Evolutionary conservation across 2,888 invertebrate genomes (phyloP), one percentile per base, ranked within the genome.

Genomic region (Acanthosepion pharaonis): DNA sequence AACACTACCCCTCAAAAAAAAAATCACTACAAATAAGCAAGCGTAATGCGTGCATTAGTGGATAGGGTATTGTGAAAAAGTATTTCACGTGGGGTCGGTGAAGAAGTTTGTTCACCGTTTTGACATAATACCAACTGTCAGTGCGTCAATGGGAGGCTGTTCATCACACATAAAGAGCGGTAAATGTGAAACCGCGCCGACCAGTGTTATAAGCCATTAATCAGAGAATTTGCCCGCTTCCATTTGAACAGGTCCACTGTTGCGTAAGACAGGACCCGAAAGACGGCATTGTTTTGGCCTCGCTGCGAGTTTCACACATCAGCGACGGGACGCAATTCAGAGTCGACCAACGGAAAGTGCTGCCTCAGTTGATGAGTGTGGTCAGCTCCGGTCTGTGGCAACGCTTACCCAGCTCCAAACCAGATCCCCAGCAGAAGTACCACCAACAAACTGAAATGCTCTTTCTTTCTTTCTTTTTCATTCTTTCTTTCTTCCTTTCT

Each of bases 261-360:
- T 78, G 78, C 78, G 78, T 78, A 78, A 78, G 78, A n/a, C 28
- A 28, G 78, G 78, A 78, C 28, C 78, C 78, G 78, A 78, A 78
- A 78, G 78, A 28, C 28, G 78, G 15, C 78, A 78, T 78, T 78
- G 78, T 78, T 78, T 78, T 78, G 78, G 8, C n/a, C 78, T 28
- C 28, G 78, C 28, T 78, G 78, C 78, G 28, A 78, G 78, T 78
- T 78, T 78, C 78, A 78, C 78, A 78, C 78, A 78, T 78, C 78
- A 78, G 78, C 78, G 78, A 78, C 78, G n/a, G 28, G 78, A 28
- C 9, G 78, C 78, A 78, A 78, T 78, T 78, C 78, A 18, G 78
- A 78, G 78, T n/a, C 78, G 78, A 78, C 78, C 78, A 78, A n/a
- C 78, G 78, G 78, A 78, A 78, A 78, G 78, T 28, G 78, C 78